Percentiles rank a stretch among this genome's conserved stretches.
These are phyloP conservation scores for Penaeus monodon DNA, from an alignment of 2,888 invertebrate species.

Conservation along the genomic window DNA sequence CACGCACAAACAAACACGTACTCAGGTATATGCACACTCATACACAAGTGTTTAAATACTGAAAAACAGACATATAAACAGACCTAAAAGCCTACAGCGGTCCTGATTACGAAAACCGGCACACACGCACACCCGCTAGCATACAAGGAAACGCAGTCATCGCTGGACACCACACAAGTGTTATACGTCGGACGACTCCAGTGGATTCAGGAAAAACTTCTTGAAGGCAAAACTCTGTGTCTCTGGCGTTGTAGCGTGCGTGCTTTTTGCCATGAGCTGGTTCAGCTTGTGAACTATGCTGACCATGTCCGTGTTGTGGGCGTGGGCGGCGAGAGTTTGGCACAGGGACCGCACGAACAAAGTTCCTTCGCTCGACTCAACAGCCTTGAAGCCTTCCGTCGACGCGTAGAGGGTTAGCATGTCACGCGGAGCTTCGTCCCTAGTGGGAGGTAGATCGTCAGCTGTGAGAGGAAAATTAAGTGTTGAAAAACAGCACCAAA, in stretches of 20 bases:
- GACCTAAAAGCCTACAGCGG: too few species aligned
- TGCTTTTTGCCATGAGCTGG: not conserved
- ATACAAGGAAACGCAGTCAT: too few species aligned
- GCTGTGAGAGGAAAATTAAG: not conserved
- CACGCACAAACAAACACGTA: too few species aligned
- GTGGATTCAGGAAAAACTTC: constrained; percentile 30
- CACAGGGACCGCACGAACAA: constrained; percentile 10
- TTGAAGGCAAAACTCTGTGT: not conserved
- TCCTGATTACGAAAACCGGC: too few species aligned
- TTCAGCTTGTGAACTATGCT: not conserved
- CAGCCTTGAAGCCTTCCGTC: constrained; percentile 10
- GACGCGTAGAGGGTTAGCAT: constrained; percentile 13
- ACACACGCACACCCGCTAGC: too few species aligned
- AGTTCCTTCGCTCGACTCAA: not conserved
- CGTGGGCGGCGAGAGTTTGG: not conserved
- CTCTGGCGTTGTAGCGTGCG: not conserved
- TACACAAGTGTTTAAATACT: too few species aligned
- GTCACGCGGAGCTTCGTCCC: not conserved
- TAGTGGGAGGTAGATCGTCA: not conserved
- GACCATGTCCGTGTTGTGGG: not conserved
- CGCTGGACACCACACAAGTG: too few species aligned
- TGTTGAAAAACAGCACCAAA: too few species aligned
- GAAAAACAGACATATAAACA: too few species aligned
- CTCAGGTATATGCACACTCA: too few species aligned
- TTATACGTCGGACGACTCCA: too few species aligned